phyloP scores from a whole-genome alignment of 2,888 invertebrate species.

The Coecobrya sp. region DNA sequence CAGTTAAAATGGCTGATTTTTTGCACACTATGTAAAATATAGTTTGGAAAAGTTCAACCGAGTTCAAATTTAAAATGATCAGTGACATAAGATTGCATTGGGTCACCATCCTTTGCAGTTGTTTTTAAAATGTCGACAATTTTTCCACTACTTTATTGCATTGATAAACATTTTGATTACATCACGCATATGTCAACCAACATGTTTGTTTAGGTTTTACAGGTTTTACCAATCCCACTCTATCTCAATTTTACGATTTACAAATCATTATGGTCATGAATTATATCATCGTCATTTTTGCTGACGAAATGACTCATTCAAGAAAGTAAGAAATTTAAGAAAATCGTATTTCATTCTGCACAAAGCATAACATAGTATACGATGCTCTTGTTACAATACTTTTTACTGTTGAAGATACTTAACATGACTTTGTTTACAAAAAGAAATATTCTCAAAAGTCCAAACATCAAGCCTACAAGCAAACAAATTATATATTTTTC shows the following conservation, averaged over 20 bases:
- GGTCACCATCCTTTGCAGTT: background rate
- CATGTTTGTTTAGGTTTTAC: conserved; percentile 15
- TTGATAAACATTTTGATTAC: background rate
- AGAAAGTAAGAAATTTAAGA: conserved; percentile 1
- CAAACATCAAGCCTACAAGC: conserved; percentile 54
- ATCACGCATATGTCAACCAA: conserved; percentile 4
- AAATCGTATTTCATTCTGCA: conserved; percentile 14
- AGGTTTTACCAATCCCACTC: conserved; percentile 11
- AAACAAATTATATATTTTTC: conserved; percentile 9
- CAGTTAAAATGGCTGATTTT: too few species aligned
- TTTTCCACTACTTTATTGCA: background rate
- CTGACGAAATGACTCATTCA: conserved; percentile 6
- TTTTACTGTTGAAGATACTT: background rate
- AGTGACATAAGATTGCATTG: background rate
- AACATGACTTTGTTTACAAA: conserved; percentile 43
- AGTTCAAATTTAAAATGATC: background rate
- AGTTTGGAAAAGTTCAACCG: background rate
- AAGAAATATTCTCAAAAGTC: conserved; percentile 15
- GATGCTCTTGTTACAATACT: too few species aligned
- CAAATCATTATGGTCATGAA: conserved; percentile 35
- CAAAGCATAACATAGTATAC: background rate
- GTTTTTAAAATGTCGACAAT: background rate
- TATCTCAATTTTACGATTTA: conserved; percentile 25
- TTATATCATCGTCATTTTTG: conserved; percentile 4
- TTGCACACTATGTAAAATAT: background rate